Base-by-base conservation (phyloP, 2,113 vertebrate species). In the Taxidea taxus region DNA sequence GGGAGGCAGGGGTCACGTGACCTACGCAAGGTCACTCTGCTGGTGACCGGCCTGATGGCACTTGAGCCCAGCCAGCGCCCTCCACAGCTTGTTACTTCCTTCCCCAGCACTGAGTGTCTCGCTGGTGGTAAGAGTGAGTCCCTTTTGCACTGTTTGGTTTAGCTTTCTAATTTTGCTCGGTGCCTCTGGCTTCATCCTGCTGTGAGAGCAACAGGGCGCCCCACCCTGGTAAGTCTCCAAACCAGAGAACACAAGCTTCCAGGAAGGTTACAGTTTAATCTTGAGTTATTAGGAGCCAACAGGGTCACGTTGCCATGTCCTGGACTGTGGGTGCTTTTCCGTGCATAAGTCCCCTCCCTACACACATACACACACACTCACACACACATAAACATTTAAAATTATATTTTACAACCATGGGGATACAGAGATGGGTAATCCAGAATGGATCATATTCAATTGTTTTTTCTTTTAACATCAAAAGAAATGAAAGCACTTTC, bases 401-500 rank as follows among this genome's bases (percentile, higher is more conserved):
- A 84, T 54, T 66, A 3, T 44, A 64, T n/a, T 64, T 86, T 68
- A 34, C 13, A 72, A 80, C 51, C 49, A 1, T 34, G 7, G 62
- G 34, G 42, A 4, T 80, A 18, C 15, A 49, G 25, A 16, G 31
- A 75, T n/a, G 37, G 64, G 34, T 51, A 54, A 85, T 37, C 87
- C 5, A 54, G 31, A 4, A 23, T 56, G 68, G 8, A 18, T 31
- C 44, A 2, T 29, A 58, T 77, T 54, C 62, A 37, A 15, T 75
- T 10, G 9, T 31, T 74, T 90, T 90, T 83, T 56, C 25, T 56
- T 85, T 81, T 90, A 12, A 47, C 89, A 51, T 89, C 60, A 42
- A 39, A 72, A 88, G 12, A 72, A 72, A 49, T 72, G 10, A 49
- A 88, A 89, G 75, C 54, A 20, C 16, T 78, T 47, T 14, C 6